Evolutionary conservation across 2,888 invertebrate species (phyloP), one percentile per base, ranked within the genome.

Genomic region (Ectemnius lituratus): DNA sequence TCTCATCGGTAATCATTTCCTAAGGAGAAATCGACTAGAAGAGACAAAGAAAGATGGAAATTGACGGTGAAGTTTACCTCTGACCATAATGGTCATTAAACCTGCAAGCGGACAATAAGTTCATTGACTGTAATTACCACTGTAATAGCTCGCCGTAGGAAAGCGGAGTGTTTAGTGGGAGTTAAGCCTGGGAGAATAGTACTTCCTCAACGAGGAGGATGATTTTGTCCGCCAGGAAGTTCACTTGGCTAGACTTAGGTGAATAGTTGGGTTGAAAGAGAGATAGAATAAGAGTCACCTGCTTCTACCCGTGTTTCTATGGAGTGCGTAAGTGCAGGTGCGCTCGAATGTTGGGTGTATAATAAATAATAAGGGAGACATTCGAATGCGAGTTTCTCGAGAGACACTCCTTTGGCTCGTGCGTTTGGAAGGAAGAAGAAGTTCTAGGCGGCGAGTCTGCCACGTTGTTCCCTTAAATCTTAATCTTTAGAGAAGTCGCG

Each of bases 391-490:
- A 52, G n/a, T 52, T 11, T 2, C 52, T 1, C 16, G 16, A 52
- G 16, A 52, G 47, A 47, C 2, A 47, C n/a, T 47, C 47, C 6
- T 47, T 11, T 3, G 47, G 47, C 47, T 47, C 13, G 47, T 47
- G 11, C 11, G 13, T 5, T 11, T 23, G 23, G 3, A 5, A n/a
- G 16, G 52, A 52, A 16, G 52, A 52, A 16, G 52, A 14, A 16
- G 1, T 52, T 47, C 28, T 49, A 49, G 20, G 5, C 4, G 4
- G 57, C 20, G 46, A 11, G 61, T 23, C 23, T 0, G 23, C 23
- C 61, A 57, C 67, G 64, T 62, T 61, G 37, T 18, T 45, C 57
- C 37, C 65, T 79, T 72, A 76, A 79, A 74, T 79, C 80, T 79
- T 69, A 76, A 79, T 79, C 76, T 52, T 62, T 14, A 6, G 60